These are phyloP conservation scores for Gorsachius magnificus DNA, from an alignment of 2,797 vertebrate genomes.

Conservation along the genomic window DNA sequence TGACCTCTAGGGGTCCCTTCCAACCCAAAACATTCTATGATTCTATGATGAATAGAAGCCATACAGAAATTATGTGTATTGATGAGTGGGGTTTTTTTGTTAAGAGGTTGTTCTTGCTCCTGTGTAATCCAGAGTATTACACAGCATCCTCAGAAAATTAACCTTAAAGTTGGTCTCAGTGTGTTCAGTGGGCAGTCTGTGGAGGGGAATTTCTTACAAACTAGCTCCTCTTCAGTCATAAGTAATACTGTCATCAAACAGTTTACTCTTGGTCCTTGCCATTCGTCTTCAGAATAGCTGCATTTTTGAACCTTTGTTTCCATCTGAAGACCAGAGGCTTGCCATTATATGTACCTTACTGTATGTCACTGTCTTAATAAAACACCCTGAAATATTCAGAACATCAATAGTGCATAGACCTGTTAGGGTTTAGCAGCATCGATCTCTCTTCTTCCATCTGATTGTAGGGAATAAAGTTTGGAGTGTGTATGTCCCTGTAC, in stretches of 20 bases:
- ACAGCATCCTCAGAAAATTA: not conserved
- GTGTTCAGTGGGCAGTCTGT: not conserved
- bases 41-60: not conserved
- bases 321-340: not conserved
- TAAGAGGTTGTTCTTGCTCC: not conserved
- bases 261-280: not conserved
- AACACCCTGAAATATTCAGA: not conserved
- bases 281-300: not conserved
- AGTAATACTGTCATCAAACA: not conserved
- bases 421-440: not conserved
- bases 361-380: not conserved
- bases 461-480: not conserved
- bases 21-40: too few species aligned
- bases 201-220: not conserved
- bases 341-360: not conserved
- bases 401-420: not conserved
- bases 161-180: not conserved
- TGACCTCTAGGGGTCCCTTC: too few species aligned
- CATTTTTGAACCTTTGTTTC: not conserved
- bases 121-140: not conserved
- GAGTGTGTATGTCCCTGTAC: not conserved
- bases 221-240: not conserved
- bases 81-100: not conserved
- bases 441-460: not conserved
- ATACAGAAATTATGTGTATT: not conserved